phyloP scores from a whole-genome alignment of 53 echinoderm and acorn worm species.

The Echinarachnius parma region DNA sequence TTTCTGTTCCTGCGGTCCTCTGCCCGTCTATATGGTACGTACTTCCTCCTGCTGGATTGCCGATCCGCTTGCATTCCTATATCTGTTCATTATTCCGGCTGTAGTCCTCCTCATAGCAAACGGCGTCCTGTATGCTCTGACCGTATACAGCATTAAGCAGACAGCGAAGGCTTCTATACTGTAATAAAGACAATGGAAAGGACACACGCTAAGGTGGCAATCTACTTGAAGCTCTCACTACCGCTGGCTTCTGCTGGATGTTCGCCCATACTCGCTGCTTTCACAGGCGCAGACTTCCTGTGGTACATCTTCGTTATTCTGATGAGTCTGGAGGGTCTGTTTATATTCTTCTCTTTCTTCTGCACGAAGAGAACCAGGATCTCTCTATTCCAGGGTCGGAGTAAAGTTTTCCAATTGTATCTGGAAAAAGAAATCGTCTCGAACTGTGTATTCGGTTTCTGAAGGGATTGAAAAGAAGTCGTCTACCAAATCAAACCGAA shows the following conservation, averaged over 20 bases:
- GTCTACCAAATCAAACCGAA: no score
- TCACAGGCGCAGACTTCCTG: constrained; percentile 42
- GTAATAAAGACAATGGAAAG: constrained; percentile 6
- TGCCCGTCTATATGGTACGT: constrained; percentile 71
- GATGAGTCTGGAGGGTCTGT: constrained; percentile 79
- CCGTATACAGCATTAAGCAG: constrained; percentile 57
- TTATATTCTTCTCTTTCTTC: constrained; percentile 79
- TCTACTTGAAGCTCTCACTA: constrained; percentile 82
- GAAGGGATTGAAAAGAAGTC: no score
- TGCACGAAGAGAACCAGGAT: constrained; percentile 68
- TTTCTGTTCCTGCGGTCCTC: constrained; percentile 53
- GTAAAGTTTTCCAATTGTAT: no score
- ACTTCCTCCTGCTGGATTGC: constrained; percentile 84
- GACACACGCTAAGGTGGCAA: constrained; percentile 32
- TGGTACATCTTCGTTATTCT: constrained; percentile 87
- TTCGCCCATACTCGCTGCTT: constrained; percentile 64
- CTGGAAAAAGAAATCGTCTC: no score
- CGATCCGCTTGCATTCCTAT: constrained; percentile 61
- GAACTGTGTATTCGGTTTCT: no score
- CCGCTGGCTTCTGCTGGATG: constrained; percentile 85
- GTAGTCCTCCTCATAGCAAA: constrained; percentile 52
- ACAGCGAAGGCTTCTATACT: background rate
- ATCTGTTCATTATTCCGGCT: constrained; percentile 70
- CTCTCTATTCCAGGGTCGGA: no score
- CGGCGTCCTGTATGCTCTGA: constrained; percentile 50